phyloP scores from a whole-genome alignment of 1,140 invertebrate species.

The Archegozetes longisetosus region DNA sequence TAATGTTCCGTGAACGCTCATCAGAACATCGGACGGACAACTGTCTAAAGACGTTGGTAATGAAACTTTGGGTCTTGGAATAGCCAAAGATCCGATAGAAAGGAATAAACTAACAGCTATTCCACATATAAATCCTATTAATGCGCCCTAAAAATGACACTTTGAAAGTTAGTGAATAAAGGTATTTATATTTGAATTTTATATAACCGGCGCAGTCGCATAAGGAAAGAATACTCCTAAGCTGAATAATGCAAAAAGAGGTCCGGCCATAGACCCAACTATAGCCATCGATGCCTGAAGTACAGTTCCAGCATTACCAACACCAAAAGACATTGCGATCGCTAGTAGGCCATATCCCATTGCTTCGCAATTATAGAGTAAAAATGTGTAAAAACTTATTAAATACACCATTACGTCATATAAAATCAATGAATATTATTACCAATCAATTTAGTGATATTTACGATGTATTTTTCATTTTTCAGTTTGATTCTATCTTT shows the following conservation, averaged over 20 bases:
- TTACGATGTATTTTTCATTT: neutral
- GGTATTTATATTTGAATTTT: no score
- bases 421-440: neutral
- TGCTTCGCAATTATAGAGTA: neutral
- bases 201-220: slow-evolving; percentile 47
- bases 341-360: slow-evolving; percentile 12
- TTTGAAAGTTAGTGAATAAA: neutral
- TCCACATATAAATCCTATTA: slow-evolving; percentile 13
- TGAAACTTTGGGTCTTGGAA: neutral
- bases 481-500: neutral
- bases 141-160: slow-evolving; percentile 3
- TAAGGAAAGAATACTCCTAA: slow-evolving; percentile 57
- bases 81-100: slow-evolving; percentile 3
- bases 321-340: slow-evolving; percentile 17
- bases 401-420: no score
- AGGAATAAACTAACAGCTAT: slow-evolving; percentile 5
- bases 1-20: neutral
- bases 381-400: no score
- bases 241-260: slow-evolving; percentile 54
- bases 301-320: slow-evolving; percentile 14
- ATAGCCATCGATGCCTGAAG: slow-evolving; percentile 30
- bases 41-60: slow-evolving; percentile 7
- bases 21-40: slow-evolving; percentile 8
- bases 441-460: neutral
- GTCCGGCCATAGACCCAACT: slow-evolving; percentile 43